Evolutionary conservation across 2,888 invertebrate species (phyloP), one percentile per base, ranked within the genome.

Genomic region (Seladonia tumulorum): DNA sequence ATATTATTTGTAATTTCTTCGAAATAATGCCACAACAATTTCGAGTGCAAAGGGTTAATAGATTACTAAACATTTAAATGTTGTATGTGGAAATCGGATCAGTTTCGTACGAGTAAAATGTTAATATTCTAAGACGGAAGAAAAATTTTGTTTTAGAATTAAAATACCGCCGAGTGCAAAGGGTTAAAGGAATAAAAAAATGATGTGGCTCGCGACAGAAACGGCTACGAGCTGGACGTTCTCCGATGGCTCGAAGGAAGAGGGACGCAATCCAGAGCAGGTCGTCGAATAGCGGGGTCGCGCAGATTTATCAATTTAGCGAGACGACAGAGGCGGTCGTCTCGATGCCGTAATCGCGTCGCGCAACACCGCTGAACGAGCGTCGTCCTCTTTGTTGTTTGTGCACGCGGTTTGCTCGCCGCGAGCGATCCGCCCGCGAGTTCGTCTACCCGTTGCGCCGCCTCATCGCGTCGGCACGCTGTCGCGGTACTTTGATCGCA

Each of bases 241-340:
- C 45, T 35, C 35, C 25, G 68, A n/a, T 5, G 35, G 10, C 42
- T 68, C 25, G 42, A 42, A 63, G 68, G 47, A 70, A 68, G 39
- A 45, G 25, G 42, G 39, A 63, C 79, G 68, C n/a, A 10, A 10
- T 0, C 3, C 12, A 12, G 5, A 35, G 12, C 39, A 22, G 22
- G 22, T 66, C 60, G 81, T 87, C 86, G 90, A 91, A 90, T 84
- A 91, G 92, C 91, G 91, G 90, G 63, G 90, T 90, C 92, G 93
- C 93, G 93, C 93, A 94, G 94, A 94, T 94, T 94, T 94, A 94
- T 94, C 94, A 94, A 94, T 94, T 94, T 92, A 94, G 90, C 87
- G 87, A 90, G 88, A 87, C 88, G 90, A 87, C 90, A 90, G 91
- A 91, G 88, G 92, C 91, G 82, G 90, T 89, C 47, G 49, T 16